A percentile compares a stretch with the other conserved stretches of the same genome.
Evolutionary conservation across 2,113 vertebrate genomes (phyloP).

Genomic region (Fulmarus glacialis): DNA sequence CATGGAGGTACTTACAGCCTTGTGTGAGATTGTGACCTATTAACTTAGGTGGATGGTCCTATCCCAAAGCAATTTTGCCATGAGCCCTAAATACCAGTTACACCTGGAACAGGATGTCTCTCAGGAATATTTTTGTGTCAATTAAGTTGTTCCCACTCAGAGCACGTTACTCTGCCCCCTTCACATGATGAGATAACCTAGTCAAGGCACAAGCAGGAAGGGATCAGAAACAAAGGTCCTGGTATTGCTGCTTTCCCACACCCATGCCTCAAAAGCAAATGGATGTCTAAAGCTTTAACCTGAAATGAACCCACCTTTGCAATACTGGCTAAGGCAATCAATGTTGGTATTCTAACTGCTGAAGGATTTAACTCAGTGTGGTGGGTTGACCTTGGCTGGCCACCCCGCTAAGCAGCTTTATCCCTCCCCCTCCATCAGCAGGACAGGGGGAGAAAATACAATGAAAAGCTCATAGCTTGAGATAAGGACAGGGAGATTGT

Average conservation of each 20-base stretch:
- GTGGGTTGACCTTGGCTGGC: not conserved
- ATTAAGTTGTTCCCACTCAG: not conserved
- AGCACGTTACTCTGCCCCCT: fast-evolving
- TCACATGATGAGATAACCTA: not conserved
- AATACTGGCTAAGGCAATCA: not conserved
- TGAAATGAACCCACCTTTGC: not conserved
- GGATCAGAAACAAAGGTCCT: not conserved
- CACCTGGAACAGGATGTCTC: not conserved
- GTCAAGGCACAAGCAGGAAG: not conserved
- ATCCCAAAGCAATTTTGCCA: not conserved
- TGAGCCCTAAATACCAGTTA: not conserved
- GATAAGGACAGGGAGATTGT: not conserved
- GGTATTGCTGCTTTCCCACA: not conserved
- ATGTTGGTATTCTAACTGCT: not conserved
- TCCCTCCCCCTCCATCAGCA: not conserved
- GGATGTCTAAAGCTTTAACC: not conserved
- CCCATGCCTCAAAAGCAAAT: not conserved
- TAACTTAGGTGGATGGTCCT: not conserved
- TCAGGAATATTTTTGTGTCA: not conserved
- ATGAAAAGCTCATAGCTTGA: not conserved
- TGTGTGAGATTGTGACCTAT: not conserved
- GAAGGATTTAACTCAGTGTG: not conserved
- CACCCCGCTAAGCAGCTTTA: not conserved
- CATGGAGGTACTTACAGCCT: not conserved
- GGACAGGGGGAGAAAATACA: not conserved